phyloP scores from a whole-genome alignment of 2,888 invertebrate genomes.

The Drosophila aldrichi region DNA sequence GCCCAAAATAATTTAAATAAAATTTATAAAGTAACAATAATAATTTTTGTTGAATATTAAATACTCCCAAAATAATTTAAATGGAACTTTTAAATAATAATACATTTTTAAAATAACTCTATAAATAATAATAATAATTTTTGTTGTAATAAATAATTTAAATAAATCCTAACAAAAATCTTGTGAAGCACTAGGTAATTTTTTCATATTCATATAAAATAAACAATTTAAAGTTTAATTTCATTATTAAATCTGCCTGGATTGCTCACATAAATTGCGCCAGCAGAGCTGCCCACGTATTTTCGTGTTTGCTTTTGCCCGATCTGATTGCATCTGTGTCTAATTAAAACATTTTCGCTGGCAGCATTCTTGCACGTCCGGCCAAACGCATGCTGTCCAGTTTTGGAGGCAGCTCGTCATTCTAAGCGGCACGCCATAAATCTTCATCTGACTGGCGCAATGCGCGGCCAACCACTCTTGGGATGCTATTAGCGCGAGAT shows the following conservation, averaged over 20 bases:
- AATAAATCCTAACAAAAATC: no score
- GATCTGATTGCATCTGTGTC: conserved; percentile 22
- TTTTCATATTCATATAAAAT: no score
- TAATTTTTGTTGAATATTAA: no score
- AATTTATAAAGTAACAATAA: no score
- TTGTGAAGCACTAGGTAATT: no score
- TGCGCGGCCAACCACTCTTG: conserved; percentile 36
- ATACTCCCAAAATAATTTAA: no score
- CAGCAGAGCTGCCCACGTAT: not conserved
- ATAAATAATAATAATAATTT: no score
- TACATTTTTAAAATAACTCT: no score
- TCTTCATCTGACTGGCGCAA: conserved; percentile 42
- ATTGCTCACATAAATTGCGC: not conserved
- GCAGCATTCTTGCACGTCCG: conserved; percentile 69
- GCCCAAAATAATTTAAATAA: no score
- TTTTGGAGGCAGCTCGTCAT: conserved; percentile 52
- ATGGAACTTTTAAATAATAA: no score
- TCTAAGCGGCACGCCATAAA: conserved; percentile 67
- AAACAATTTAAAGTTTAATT: no score
- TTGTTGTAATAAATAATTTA: no score
- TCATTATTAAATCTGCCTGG: not conserved
- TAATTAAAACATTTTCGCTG: conserved; percentile 74
- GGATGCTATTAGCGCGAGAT: conserved; percentile 66
- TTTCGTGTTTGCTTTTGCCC: not conserved
- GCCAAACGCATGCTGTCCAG: conserved; percentile 58